Conservation (phyloP, 2,888 invertebrate genomes). For the Cephus nigrinus region DNA sequence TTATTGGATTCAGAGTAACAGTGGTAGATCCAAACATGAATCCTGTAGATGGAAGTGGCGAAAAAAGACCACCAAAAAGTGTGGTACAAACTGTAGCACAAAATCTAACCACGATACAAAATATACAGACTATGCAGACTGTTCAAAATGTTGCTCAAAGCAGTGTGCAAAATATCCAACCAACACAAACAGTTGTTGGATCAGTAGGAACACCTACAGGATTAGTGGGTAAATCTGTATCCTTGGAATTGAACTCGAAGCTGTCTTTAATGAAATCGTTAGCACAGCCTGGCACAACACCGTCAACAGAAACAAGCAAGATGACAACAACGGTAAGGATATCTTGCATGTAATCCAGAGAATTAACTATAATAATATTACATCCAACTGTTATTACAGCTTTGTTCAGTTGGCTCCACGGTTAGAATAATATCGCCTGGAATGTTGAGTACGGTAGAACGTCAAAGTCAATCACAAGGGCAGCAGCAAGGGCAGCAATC, state of each 20-base stretch:
- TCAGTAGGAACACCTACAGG: constrained; percentile 49
- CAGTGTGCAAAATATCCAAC: constrained; percentile 55
- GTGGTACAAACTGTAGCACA: constrained; percentile 53
- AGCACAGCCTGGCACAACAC: constrained; percentile 49
- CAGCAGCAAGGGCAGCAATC: constrained; percentile 45
- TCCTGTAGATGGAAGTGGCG: constrained; percentile 47
- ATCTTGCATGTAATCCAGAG: neutral
- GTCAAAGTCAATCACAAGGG: constrained; percentile 47
- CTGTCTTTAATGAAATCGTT: constrained; percentile 58
- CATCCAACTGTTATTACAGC: constrained; percentile 36
- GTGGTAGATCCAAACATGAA: constrained; percentile 23
- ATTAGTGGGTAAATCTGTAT: constrained; percentile 59
- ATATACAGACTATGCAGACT: constrained; percentile 45
- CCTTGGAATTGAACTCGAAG: constrained; percentile 59
- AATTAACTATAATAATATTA: neutral
- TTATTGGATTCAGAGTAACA: neutral
- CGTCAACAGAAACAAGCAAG: constrained; percentile 56
- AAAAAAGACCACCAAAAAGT: constrained; percentile 54
- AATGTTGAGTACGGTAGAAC: constrained; percentile 57
- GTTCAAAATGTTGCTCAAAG: constrained; percentile 56
- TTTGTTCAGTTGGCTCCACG: constrained; percentile 59
- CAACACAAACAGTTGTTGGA: constrained; percentile 50
- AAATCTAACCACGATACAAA: constrained; percentile 57
- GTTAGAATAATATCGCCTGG: constrained; percentile 61
- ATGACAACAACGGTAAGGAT: constrained; percentile 42